Evolutionary conservation across 35 echinoderm and acorn worm genomes (phyloP).

Genomic region (Holothuria glaberrima): DNA sequence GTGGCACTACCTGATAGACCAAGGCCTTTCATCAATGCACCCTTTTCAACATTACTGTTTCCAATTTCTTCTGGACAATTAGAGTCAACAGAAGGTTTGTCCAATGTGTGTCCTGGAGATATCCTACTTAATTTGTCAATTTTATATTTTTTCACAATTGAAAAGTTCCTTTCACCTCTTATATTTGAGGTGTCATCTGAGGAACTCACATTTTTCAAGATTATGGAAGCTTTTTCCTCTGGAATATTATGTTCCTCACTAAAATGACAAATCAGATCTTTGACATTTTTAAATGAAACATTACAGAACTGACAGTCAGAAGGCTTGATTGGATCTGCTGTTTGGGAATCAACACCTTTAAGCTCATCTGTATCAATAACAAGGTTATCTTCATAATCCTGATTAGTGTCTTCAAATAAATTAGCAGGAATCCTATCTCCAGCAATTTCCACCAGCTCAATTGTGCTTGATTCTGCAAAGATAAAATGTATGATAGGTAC

Average conservation of each 20-base stretch:
- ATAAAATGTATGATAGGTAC: background rate
- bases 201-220: background rate
- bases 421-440: constrained; percentile 43
- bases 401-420: constrained; percentile 34
- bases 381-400: constrained; percentile 15
- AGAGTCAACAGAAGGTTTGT: too few relatives aligned
- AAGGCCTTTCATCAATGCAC: background rate
- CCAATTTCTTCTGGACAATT: background rate
- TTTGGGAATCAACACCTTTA: background rate
- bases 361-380: background rate
- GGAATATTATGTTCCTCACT: constrained; percentile 36
- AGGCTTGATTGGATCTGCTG: background rate
- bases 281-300: background rate
- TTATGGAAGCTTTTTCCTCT: constrained; percentile 26
- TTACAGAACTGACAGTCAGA: constrained; percentile 30
- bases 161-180: background rate
- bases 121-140: too few relatives aligned
- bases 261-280: constrained; percentile 12
- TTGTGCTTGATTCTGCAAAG: background rate
- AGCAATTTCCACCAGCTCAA: constrained; percentile 27
- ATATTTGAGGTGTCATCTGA: background rate
- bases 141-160: too few relatives aligned
- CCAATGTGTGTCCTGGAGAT: too few relatives aligned
- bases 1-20: constrained; percentile 2
- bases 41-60: background rate